Evolutionary conservation across 1,140 invertebrate species (phyloP), one percentile per base, ranked within the genome.

Genomic region (Drosophila baimaii): DNA sequence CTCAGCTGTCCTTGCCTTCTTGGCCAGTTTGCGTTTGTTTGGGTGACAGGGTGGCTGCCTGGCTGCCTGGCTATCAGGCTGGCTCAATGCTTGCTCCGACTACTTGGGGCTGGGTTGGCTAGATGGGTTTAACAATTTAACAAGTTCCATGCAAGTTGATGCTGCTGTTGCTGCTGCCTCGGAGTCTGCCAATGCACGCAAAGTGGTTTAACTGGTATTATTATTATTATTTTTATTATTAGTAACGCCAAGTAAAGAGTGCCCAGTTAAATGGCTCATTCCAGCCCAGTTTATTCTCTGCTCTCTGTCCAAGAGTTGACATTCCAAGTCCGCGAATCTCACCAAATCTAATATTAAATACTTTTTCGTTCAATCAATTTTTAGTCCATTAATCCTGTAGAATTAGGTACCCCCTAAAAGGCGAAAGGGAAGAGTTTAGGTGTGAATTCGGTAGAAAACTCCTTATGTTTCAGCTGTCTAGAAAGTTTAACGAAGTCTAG

Each of bases 151-250:
- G 69, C 66, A 72, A 71, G 41, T 71, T 47, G 66, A 21, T 49
- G 66, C 51, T 69, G 46, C 23, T 19, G 46, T 5, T 21, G 49
- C 21, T 49, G 72, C 64, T 83, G 79, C 80, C 80, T 75, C 65
- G 58, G 44, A 76, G 80, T 83, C 80, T 83, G 81, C 81, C 80
- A 47, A 29, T 84, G 81, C 80, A 72, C 65, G 71, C 81, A 83
- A 83, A 83, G 80, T 83, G 81, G 81, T 84, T 76, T 76, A 83
- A 83, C 80, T 83, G 80, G 80, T 83, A 75, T 84, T 84, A 79
- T 74, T 79, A 84, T 76, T 66, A 66, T 71, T 71, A 49, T 58
- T 72, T 49, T 58, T 75, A 83, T 79, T 83, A 83, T 83, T 76
- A 84, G 71, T 80, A 81, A 71, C 69, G 72, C 77, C 64, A 71